Evolutionary conservation across 2,113 vertebrate species (phyloP), one percentile per base, ranked within the genome.

Genomic region (Tichodroma muraria): DNA sequence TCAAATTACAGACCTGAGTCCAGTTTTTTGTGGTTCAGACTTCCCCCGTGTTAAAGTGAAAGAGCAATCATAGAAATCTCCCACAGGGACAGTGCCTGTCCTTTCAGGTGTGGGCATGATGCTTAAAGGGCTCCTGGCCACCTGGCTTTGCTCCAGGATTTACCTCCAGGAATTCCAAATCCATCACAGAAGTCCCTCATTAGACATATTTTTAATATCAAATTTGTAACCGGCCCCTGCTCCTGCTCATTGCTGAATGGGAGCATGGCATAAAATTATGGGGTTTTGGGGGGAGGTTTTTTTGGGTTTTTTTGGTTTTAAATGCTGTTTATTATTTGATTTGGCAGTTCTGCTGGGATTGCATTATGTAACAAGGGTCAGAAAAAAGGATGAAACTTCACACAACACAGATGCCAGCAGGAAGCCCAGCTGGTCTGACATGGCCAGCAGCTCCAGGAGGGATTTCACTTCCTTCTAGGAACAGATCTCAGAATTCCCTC

Each of bases 241-340:
- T 84, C 40, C 70, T 88, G 60, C 70, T 72, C 16, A 5, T 35
- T 19, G 3, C 77, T 70, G 45, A 57, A 59, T 6, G 33, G 16
- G 42, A 8, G 8, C 23, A 52, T 3, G 19, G 60, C 11, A 38
- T 15, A 38, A 80, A 60, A 69, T 49, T 0, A 47, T 8, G 11
- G 8, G 23, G 2, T 1, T 10, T 33, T 19, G n/a, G n/a, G n/a
- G n/a, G n/a, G n/a, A n/a, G n/a, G n/a, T n/a, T 31, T 20, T 37
- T 80, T 40, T 40, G 40, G 20, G 13, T 24, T 7, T 57, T 35
- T 17, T 25, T 21, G 10, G 8, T 20, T 42, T 8, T 1, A 15
- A 77, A 42, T 54, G 35, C 15, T 49, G 49, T 37, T 56, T 42
- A 8, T 57, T 1, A 24, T 40, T 63, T 70, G 31, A 14, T 70